Percentiles rank a stretch among this genome's conserved stretches.
Evolutionary conservation across 2,797 vertebrate species (phyloP).

Genomic region (Sandelia bainsii): DNA sequence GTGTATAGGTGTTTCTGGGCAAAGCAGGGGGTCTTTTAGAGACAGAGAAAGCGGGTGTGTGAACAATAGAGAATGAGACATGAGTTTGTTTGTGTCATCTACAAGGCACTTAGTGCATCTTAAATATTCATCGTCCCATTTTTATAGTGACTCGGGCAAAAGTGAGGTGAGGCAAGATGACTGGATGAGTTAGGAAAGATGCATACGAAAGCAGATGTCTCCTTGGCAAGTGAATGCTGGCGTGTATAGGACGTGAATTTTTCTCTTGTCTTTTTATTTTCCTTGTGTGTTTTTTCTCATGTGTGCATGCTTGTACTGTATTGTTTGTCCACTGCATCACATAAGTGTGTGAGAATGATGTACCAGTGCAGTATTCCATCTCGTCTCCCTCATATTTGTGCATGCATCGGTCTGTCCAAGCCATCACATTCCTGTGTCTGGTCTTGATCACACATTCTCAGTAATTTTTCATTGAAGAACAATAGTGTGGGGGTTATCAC

Average conservation of each 20-base stretch:
- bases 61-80: constrained; percentile 14
- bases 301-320: background rate
- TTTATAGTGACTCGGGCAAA: constrained; percentile 34
- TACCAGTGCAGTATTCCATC: background rate
- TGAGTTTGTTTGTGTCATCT: constrained; percentile 57
- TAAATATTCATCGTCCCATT: constrained; percentile 57
- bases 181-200: constrained; percentile 48
- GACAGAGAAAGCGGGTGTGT: background rate
- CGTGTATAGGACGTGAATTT: constrained; percentile 11
- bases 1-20: constrained; percentile 11
- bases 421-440: constrained; percentile 2
- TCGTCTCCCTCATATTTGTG: background rate
- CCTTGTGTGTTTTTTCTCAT: constrained; percentile 1
- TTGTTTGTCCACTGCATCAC: constrained; percentile 3
- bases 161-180: constrained; percentile 34
- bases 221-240: constrained; percentile 55
- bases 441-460: background rate
- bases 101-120: constrained; percentile 60
- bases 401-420: background rate
- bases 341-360: background rate
- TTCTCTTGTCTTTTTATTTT: constrained; percentile 3
- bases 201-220: constrained; percentile 36
- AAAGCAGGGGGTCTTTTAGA: constrained; percentile 12
- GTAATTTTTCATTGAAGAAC: background rate
- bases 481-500: background rate